Conservation (phyloP, 2,888 invertebrate species). For the Drosophila limbata region DNA sequence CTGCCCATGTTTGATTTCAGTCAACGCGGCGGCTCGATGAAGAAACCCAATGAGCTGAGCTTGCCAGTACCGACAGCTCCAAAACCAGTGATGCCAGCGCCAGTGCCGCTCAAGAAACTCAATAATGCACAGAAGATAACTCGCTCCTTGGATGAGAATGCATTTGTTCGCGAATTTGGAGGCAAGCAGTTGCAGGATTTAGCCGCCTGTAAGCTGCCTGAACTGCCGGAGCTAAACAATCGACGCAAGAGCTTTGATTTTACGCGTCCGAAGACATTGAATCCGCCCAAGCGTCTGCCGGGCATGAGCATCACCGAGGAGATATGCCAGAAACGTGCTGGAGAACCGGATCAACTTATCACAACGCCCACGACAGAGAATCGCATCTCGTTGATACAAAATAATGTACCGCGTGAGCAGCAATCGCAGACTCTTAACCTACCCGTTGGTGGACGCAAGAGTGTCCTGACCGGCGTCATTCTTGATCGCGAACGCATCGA, state of each 20-base stretch:
- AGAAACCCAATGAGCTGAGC: conserved; percentile 66
- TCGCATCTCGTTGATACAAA: conserved; percentile 88
- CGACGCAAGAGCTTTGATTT: conserved; percentile 88
- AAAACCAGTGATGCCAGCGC: conserved; percentile 50
- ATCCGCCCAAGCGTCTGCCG: conserved; percentile 86
- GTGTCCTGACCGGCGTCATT: conserved; percentile 87
- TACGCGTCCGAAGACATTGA: conserved; percentile 87
- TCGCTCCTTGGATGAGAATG: conserved; percentile 90
- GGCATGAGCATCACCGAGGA: conserved; percentile 84
- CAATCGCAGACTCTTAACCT: conserved; percentile 32
- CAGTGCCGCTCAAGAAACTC: conserved; percentile 83
- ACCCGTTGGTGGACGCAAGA: conserved; percentile 63
- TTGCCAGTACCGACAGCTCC: conserved; percentile 40
- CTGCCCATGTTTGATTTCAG: conserved; percentile 87
- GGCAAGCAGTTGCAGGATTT: conserved; percentile 83
- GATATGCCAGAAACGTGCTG: conserved; percentile 68
- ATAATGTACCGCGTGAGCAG: conserved; percentile 82
- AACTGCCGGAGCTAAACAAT: conserved; percentile 75
- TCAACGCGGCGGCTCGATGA: conserved; percentile 72
- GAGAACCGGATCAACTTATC: conserved; percentile 25
- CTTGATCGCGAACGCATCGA: conserved; percentile 93
- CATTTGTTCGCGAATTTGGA: conserved; percentile 90
- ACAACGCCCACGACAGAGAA: conserved; percentile 88
- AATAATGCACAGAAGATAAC: conserved; percentile 88
- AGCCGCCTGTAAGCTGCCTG: conserved; percentile 74